These are phyloP conservation scores for Achroia grisella DNA, from an alignment of 1,140 invertebrate species.

Conservation along the genomic window DNA sequence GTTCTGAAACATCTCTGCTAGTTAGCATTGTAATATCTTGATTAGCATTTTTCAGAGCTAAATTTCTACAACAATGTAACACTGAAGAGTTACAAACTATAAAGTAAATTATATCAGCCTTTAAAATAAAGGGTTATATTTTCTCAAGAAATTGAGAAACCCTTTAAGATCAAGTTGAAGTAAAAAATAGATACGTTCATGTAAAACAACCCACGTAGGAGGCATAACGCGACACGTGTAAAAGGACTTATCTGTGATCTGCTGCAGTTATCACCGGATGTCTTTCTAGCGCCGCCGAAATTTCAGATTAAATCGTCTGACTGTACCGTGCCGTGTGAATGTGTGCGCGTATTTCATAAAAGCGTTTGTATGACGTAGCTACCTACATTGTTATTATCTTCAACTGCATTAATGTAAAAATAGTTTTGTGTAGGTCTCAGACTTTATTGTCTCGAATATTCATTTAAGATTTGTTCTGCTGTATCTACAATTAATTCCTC, in stretches of 20 bases:
- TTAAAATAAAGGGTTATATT: constrained; percentile 1
- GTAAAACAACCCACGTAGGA: constrained; percentile 33
- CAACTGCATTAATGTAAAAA: background rate
- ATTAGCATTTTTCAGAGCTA: background rate
- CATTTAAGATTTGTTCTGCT: too few relatives aligned
- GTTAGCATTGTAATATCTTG: constrained; percentile 1
- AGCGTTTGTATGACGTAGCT: background rate
- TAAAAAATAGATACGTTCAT: constrained; percentile 16
- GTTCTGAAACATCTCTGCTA: background rate
- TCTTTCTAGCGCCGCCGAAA: constrained; percentile 50
- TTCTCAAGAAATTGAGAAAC: constrained; percentile 10
- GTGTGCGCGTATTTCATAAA: constrained; percentile 11
- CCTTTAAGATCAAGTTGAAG: constrained; percentile 15
- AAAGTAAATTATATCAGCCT: background rate
- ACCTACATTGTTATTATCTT: too few relatives aligned
- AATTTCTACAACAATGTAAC: constrained; percentile 1
- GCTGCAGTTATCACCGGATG: constrained; percentile 39
- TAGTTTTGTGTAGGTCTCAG: constrained; percentile 1
- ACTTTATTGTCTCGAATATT: too few relatives aligned
- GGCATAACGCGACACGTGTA: constrained; percentile 48
- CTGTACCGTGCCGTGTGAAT: constrained; percentile 27
- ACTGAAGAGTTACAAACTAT: background rate
- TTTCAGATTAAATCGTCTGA: constrained; percentile 40
- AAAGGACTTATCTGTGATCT: constrained; percentile 41
- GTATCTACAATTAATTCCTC: too few relatives aligned